These are phyloP conservation scores for Xestia c-nigrum DNA, from an alignment of 2,888 invertebrate species.

Conservation along the genomic window DNA sequence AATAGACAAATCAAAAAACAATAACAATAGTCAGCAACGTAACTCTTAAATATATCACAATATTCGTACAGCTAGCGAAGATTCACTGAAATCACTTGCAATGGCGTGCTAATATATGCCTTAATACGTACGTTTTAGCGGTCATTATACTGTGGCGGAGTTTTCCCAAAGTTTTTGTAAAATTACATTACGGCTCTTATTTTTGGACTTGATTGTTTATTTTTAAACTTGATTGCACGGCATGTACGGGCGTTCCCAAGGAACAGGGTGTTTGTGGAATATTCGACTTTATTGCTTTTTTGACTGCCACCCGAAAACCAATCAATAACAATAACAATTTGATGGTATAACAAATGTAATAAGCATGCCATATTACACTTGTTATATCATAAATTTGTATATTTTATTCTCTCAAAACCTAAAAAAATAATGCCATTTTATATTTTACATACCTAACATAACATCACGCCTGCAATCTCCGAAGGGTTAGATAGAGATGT, in stretches of 20 bases:
- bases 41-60: constrained; percentile 77
- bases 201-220: too few relatives aligned
- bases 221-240: background rate
- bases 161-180: background rate
- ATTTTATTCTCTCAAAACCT: background rate
- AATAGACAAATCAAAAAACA: constrained; percentile 68
- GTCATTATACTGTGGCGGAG: constrained; percentile 18
- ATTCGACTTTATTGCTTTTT: background rate
- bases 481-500: too few relatives aligned
- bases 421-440: too few relatives aligned
- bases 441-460: too few relatives aligned
- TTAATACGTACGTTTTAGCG: constrained; percentile 24
- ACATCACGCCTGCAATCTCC: too few relatives aligned
- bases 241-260: fast-evolving
- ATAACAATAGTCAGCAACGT: constrained; percentile 68
- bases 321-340: too few relatives aligned
- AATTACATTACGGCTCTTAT: background rate
- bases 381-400: too few relatives aligned
- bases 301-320: too few relatives aligned
- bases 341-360: too few relatives aligned
- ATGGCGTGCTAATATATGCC: constrained; percentile 66
- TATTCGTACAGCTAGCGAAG: constrained; percentile 72
- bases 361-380: too few relatives aligned
- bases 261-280: background rate
- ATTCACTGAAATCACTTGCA: constrained; percentile 67